Conservation (phyloP, 2,113 vertebrate species). For the Callipepla californica region DNA sequence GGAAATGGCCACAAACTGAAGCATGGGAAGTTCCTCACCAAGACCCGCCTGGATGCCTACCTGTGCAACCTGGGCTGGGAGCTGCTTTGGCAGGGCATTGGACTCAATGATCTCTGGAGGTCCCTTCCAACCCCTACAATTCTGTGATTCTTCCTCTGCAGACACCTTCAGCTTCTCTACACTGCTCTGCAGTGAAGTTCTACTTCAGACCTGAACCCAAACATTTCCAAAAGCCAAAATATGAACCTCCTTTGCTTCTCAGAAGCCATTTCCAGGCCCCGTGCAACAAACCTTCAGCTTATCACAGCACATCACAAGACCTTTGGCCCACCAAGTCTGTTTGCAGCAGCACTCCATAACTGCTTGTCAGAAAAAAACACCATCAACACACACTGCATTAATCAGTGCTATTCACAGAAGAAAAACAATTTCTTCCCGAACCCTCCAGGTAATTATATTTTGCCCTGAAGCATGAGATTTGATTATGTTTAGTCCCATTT, state of each 20-base stretch:
- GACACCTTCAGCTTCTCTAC: not conserved
- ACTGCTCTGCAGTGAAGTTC: not conserved
- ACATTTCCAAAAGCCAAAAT: not conserved
- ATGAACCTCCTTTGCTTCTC: not conserved
- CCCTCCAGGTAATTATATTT: constrained; percentile 40
- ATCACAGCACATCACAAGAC: not conserved
- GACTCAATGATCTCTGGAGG: no score
- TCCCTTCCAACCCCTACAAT: no score
- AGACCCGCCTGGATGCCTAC: no score
- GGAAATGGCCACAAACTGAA: no score
- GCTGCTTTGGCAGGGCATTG: no score
- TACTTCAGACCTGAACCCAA: not conserved
- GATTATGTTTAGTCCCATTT: constrained; percentile 48
- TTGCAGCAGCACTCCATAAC: not conserved
- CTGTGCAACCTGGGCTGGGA: no score
- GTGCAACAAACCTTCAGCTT: fast-evolving
- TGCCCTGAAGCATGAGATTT: constrained; percentile 45
- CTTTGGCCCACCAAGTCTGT: not conserved
- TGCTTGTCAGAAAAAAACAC: not conserved
- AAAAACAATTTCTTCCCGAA: not conserved
- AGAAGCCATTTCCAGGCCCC: not conserved
- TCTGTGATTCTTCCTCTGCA: not conserved
- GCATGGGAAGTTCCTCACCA: no score
- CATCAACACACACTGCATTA: not conserved
- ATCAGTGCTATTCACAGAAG: not conserved